phyloP scores from a whole-genome alignment of 2,113 vertebrate genomes.

The Sterna hirundo region DNA sequence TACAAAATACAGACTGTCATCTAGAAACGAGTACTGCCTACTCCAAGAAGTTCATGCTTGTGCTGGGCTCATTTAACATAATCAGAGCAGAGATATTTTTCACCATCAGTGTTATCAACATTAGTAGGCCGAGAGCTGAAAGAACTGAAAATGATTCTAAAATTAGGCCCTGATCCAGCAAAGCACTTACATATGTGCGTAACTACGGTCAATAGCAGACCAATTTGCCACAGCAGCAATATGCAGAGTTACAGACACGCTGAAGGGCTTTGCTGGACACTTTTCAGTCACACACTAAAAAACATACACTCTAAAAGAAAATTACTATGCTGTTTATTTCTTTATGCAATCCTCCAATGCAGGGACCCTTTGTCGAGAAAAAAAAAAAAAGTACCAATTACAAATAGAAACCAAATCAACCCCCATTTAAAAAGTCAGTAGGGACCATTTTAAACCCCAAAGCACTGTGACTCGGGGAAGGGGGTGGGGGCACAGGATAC shows the following conservation, averaged over 20 bases:
- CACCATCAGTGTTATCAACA: not conserved
- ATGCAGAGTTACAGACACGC: not conserved
- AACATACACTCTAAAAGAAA: not conserved
- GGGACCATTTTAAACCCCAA: not conserved
- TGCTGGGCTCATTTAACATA: not conserved
- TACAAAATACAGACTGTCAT: not conserved
- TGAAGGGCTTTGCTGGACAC: not conserved
- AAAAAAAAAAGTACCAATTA: not conserved
- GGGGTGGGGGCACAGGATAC: accelerated
- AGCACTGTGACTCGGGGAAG: not conserved
- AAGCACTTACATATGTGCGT: not conserved
- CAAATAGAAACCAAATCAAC: not conserved
- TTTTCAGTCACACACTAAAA: not conserved
- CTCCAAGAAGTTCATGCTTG: not conserved
- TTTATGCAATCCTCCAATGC: not conserved
- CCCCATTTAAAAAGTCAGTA: accelerated
- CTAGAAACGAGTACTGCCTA: not conserved
- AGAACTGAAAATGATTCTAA: not conserved
- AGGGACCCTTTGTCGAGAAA: not conserved
- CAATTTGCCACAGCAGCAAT: not conserved
- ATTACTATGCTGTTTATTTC: not conserved
- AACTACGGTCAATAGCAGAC: not conserved
- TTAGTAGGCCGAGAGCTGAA: not conserved
- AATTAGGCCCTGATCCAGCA: not conserved
- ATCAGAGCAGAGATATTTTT: not conserved